These are phyloP conservation scores for Burhinus bistriatus DNA, from an alignment of 2,113 vertebrate genomes.

Conservation along the genomic window DNA sequence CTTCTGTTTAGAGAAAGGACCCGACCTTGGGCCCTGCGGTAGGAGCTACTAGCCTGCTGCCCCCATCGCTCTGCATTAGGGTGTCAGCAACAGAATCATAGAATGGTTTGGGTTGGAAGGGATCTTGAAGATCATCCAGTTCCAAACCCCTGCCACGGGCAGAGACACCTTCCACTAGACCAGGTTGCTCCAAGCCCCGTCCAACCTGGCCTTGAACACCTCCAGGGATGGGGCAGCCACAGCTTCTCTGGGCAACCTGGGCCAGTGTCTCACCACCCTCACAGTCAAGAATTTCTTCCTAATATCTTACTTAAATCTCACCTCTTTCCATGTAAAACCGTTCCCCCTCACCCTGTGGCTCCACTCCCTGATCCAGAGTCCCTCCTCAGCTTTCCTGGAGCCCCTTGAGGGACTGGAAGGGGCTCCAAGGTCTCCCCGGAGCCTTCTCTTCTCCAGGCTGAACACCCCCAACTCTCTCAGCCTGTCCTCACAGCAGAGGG, in stretches of 20 bases:
- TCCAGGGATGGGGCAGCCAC: not conserved
- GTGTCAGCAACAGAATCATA: not conserved
- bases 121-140: not conserved
- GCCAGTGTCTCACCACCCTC: no score
- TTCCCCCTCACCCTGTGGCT: not conserved
- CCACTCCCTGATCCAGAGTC: not conserved
- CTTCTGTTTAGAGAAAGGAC: not conserved
- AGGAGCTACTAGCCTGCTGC: not conserved
- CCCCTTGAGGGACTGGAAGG: not conserved
- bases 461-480: not conserved
- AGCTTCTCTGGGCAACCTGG: no score
- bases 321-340: no score
- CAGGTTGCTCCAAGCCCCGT: not conserved
- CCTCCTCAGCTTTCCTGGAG: not conserved
- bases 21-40: accelerated
- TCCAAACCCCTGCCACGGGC: not conserved
- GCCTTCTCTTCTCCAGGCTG: not conserved
- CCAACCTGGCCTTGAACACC: not conserved
- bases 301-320: no score
- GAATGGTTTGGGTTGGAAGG: not conserved
- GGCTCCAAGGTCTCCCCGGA: not conserved
- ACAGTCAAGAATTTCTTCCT: no score
- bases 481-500: not conserved
- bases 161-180: not conserved
- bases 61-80: accelerated